Evolutionary conservation across 2,888 invertebrate species (phyloP).

Genomic region (Pollenia labialis): DNA sequence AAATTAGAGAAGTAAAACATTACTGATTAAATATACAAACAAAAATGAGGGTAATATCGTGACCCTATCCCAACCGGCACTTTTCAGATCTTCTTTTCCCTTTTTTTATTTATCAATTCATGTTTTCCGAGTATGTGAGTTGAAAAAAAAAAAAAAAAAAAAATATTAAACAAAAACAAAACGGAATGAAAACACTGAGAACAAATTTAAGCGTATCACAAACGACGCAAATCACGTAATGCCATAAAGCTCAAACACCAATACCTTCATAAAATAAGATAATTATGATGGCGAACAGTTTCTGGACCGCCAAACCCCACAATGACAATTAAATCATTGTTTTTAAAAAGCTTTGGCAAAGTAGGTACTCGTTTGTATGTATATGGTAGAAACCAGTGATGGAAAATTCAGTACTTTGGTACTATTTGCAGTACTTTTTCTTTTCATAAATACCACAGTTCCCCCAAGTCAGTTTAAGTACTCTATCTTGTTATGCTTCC

Average conservation of each 20-base stretch:
- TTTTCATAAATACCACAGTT: too few relatives aligned
- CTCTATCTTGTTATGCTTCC: too few relatives aligned
- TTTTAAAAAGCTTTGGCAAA: constrained; percentile 14
- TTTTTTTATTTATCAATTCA: constrained; percentile 38
- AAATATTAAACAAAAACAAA: constrained; percentile 34
- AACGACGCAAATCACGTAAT: constrained; percentile 46
- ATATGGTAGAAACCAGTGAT: not conserved
- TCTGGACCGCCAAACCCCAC: constrained; percentile 46
- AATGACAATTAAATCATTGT: constrained; percentile 21
- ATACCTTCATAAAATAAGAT: constrained; percentile 42
- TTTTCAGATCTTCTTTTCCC: constrained; percentile 60
- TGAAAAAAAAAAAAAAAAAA: constrained; percentile 44
- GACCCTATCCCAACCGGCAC: constrained; percentile 82
- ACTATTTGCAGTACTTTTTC: too few relatives aligned
- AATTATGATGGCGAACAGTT: constrained; percentile 13
- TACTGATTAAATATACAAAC: not conserved
- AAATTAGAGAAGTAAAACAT: too few relatives aligned
- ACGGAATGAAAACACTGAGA: constrained; percentile 22
- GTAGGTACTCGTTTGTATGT: not conserved
- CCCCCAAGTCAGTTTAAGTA: too few relatives aligned
- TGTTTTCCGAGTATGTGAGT: constrained; percentile 26
- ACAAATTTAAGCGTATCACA: constrained; percentile 21
- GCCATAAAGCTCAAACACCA: constrained; percentile 37
- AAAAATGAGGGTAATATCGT: constrained; percentile 50
- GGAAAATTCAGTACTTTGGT: too few relatives aligned